A percentile compares a stretch with the other conserved stretches of the same genome.
phyloP scores from a whole-genome alignment of 2,797 vertebrate species.

The Smutsia gigantea region DNA sequence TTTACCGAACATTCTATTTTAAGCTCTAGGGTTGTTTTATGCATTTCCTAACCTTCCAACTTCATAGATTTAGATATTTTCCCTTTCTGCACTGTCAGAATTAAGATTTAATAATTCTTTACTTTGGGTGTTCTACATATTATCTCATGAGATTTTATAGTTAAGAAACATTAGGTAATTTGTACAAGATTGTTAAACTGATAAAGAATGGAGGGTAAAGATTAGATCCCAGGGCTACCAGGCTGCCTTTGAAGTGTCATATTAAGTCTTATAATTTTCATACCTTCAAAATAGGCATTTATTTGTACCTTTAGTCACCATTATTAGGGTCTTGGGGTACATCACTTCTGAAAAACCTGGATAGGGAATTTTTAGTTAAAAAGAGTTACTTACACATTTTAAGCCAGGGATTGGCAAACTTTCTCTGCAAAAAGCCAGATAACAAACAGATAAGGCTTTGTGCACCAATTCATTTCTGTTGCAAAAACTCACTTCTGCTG shows the following conservation, averaged over 20 bases:
- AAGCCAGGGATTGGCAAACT: neutral
- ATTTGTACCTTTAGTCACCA: neutral
- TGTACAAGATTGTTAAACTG: neutral
- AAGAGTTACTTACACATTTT: neutral
- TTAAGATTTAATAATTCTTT: neutral
- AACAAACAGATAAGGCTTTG: neutral
- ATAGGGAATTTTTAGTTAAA: neutral
- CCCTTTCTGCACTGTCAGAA: neutral
- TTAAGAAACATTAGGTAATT: neutral
- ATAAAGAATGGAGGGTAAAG: neutral
- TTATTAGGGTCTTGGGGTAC: neutral
- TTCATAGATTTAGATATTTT: neutral
- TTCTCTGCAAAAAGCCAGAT: neutral
- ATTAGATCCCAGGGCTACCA: neutral
- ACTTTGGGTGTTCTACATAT: neutral
- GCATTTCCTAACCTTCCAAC: neutral
- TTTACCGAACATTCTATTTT: neutral
- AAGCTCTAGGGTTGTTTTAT: neutral
- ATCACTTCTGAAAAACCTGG: neutral
- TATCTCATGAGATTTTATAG: neutral
- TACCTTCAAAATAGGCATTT: neutral
- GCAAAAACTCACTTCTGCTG: neutral
- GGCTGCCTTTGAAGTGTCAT: neutral
- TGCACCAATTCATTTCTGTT: neutral
- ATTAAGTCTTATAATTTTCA: neutral